These are phyloP conservation scores for Ceyx cyanopectus DNA, from an alignment of 2,113 vertebrate genomes.

Conservation along the genomic window DNA sequence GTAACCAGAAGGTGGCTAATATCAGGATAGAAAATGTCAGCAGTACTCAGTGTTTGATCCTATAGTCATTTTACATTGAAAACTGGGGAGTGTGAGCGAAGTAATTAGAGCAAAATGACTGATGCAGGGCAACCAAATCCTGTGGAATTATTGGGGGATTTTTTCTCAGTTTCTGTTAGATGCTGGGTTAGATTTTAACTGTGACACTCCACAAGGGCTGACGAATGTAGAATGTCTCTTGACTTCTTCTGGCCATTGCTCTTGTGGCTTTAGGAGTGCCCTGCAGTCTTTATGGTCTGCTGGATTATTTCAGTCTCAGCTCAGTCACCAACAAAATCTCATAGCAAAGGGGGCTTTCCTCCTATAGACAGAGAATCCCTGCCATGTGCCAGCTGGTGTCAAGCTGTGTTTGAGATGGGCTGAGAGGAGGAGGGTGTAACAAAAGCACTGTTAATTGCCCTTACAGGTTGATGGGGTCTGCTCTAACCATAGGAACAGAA, in stretches of 20 bases:
- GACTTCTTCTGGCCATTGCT: neutral
- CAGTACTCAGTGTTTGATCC: neutral
- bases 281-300: accelerated
- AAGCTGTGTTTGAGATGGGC: neutral
- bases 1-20: neutral
- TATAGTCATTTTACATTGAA: neutral
- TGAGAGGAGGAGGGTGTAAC: neutral
- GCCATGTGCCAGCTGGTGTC: neutral
- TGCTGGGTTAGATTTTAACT: neutral
- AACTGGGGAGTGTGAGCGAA: neutral
- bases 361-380: neutral
- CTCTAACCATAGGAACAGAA: neutral
- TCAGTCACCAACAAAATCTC: neutral
- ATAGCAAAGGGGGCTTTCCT: neutral
- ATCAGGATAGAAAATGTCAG: neutral
- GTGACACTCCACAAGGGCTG: neutral
- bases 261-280: neutral
- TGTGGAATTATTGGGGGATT: neutral
- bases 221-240: neutral
- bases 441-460: neutral
- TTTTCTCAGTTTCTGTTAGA: neutral
- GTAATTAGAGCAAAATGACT: neutral
- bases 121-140: neutral
- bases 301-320: neutral
- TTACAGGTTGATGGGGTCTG: neutral